Conservation (phyloP, 2,797 vertebrate genomes). For the Heterohyrax brucei region DNA sequence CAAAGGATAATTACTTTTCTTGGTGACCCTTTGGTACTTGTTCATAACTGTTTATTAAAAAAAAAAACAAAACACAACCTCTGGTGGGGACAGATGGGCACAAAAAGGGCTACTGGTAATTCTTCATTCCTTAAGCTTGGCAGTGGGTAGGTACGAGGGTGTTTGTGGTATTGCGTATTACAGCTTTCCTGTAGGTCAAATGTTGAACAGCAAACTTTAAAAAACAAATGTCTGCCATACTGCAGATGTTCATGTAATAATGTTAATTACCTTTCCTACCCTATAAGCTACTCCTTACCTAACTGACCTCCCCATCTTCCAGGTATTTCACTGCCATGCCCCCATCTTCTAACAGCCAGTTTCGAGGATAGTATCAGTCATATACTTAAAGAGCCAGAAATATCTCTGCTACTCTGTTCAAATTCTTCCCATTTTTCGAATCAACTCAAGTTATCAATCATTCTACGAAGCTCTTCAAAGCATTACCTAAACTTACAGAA, state of each 20-base stretch:
- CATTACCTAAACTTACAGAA: neutral
- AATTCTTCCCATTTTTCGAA: constrained; percentile 24
- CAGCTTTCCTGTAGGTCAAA: neutral
- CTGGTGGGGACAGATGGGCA: neutral
- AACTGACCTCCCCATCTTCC: neutral
- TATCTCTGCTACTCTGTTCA: constrained; percentile 20
- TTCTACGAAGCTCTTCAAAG: constrained; percentile 31
- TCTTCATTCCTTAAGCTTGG: neutral
- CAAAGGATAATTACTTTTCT: constrained; percentile 39
- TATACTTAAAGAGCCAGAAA: neutral
- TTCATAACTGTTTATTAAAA: neutral
- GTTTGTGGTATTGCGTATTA: neutral
- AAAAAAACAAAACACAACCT: neutral
- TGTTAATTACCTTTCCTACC: neutral
- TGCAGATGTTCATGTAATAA: neutral
- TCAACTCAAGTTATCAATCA: neutral
- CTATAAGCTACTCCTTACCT: neutral
- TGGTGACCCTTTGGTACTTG: neutral
- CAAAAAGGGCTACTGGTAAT: neutral
- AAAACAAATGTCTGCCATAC: neutral
- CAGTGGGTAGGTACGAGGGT: neutral
- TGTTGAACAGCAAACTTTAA: neutral
- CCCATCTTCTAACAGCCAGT: neutral
- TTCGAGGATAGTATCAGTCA: neutral
- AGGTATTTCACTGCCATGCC: neutral